phyloP scores from a whole-genome alignment of 2,113 vertebrate species.

The Apaloderma vittatum region DNA sequence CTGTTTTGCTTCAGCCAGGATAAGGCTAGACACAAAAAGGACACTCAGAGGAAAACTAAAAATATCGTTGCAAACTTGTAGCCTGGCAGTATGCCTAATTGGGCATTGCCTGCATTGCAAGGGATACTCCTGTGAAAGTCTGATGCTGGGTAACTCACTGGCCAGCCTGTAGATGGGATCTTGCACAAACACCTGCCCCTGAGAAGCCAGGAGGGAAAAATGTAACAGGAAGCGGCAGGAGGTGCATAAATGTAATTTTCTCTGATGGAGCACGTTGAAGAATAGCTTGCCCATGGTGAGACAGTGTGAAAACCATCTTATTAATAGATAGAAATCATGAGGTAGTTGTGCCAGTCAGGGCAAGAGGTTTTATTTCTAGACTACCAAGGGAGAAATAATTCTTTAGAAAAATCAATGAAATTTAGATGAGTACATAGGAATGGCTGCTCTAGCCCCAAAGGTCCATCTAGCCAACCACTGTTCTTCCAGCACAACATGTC shows the following conservation, averaged over 20 bases:
- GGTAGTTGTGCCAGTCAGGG: not conserved
- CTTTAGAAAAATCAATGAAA: constrained; percentile 44
- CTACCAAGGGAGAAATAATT: constrained; percentile 11
- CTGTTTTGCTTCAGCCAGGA: not conserved
- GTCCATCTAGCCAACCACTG: not conserved
- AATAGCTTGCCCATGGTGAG: not conserved
- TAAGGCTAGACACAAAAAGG: constrained; percentile 7
- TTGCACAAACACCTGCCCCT: constrained; percentile 10
- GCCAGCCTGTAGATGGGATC: not conserved
- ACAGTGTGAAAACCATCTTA: constrained; percentile 12
- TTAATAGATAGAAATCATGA: constrained; percentile 17
- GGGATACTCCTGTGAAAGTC: constrained; percentile 10
- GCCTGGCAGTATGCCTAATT: constrained; percentile 31
- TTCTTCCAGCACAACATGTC: not conserved
- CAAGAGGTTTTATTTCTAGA: constrained; percentile 41
- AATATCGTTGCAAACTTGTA: constrained; percentile 14
- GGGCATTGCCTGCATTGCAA: not conserved
- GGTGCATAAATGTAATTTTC: constrained; percentile 42
- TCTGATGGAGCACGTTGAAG: not conserved
- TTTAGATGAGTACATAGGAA: constrained; percentile 42
- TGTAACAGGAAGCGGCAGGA: not conserved
- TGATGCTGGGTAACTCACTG: not conserved
- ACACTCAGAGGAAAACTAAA: constrained; percentile 40
- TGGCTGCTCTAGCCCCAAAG: not conserved
- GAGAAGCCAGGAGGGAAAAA: not conserved